These are phyloP conservation scores for Campoletis sonorensis DNA, from an alignment of 1,140 invertebrate species.

Conservation along the genomic window DNA sequence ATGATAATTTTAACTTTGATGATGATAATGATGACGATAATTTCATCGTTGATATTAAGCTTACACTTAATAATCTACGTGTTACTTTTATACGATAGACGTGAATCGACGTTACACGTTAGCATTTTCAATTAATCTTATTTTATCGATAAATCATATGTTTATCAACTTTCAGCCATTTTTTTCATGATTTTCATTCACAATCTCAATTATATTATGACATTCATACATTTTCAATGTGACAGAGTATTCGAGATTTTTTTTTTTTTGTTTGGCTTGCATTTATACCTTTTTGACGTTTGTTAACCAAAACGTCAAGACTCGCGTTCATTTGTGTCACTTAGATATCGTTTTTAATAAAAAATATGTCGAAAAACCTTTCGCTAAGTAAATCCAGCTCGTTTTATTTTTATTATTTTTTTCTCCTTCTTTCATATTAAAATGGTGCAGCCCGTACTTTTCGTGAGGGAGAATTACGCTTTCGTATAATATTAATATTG, in stretches of 20 bases:
- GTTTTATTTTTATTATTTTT: not conserved
- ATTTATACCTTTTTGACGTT: not conserved
- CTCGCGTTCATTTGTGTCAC: not conserved
- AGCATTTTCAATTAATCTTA: no score
- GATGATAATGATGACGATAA: not conserved
- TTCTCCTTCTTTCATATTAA: slow-evolving; percentile 27
- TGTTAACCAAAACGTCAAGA: no score
- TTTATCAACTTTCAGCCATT: slow-evolving; percentile 47
- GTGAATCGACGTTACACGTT: no score
- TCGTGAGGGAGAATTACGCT: no score
- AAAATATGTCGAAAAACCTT: slow-evolving; percentile 25
- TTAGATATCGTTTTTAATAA: not conserved
- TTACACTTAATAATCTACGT: slow-evolving; percentile 58
- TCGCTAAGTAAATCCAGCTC: not conserved
- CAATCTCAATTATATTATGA: slow-evolving; percentile 48
- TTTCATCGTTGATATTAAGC: slow-evolving; percentile 15
- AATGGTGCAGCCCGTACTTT: slow-evolving; percentile 45
- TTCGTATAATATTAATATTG: no score
- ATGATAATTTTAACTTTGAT: not conserved
- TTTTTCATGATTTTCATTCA: slow-evolving; percentile 49
- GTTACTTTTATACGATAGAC: slow-evolving; percentile 1
- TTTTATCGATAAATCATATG: slow-evolving; percentile 12
- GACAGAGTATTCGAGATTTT: not conserved
- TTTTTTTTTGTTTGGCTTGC: not conserved
- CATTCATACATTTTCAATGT: slow-evolving; percentile 21